Base-by-base conservation (phyloP, 2,888 invertebrate species). In the Volucella inanis region DNA sequence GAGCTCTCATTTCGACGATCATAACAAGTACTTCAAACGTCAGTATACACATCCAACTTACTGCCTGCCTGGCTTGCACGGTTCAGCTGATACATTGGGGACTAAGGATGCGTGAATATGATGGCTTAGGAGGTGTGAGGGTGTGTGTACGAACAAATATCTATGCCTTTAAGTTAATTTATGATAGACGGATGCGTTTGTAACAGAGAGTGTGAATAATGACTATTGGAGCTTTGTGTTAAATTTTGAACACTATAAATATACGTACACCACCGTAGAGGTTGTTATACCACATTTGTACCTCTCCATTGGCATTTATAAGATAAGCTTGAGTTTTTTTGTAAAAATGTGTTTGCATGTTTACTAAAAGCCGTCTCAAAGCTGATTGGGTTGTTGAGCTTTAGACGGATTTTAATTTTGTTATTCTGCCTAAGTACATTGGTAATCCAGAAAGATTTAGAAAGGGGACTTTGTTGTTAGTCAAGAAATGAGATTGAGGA, bases 1-100 rank as follows among this genome's bases (percentile, higher is more conserved):
- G 41, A 54, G 78, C 72, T 62, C 68, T 70, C 62, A 74, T 70
- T 78, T 74, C 68, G 70, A 74, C 68, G 72, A 79, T 79, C 79
- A 74, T 68, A 74, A 70, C 83, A 74, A 62, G 72, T 72, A 67
- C 52, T 72, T 43, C 55, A 68, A 47, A 31, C 67, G 68, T 22
- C 8, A 41, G 49, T 14, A 54, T 50, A 50, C 41, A 31, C 12
- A 43, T 41, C 8, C 54, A 76, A 71, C 49, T 45, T 54, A 41
- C 68, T 62, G 52, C 15, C 14, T 72, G 52, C 31, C 41, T 8
- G 39, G 45, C 57, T 14, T 52, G 54, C 47, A 47, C 50, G 15
- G 12, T 59, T 43, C 57, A 38, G 18, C 41, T 39, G 11, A 43
- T 18, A 39, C 50, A 15, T 31, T 9, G n/a, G 11, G 45, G 31